Evolutionary conservation across 2,113 vertebrate species (phyloP).

Genomic region (Seriola quinqueradiata): DNA sequence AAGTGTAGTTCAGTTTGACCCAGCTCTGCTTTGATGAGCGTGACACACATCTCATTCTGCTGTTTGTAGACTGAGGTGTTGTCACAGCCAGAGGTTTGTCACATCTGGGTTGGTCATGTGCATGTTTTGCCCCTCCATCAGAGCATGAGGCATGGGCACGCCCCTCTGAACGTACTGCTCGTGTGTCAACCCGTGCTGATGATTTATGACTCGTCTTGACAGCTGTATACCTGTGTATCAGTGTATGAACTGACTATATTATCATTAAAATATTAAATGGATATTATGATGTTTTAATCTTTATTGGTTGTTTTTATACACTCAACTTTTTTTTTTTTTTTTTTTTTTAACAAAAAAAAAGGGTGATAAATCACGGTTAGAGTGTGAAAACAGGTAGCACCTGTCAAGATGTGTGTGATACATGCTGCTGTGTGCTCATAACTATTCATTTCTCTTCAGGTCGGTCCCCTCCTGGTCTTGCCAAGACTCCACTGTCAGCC

Average conservation of each 20-base stretch:
- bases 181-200: conserved; percentile 39
- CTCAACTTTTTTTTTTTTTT: neutral
- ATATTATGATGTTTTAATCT: neutral
- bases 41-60: conserved; percentile 17
- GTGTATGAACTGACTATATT: neutral
- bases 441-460: conserved; percentile 76
- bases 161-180: conserved; percentile 28
- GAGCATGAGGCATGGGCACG: conserved; percentile 77
- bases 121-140: conserved; percentile 68
- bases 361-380: neutral
- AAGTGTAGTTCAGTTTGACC: conserved; percentile 32
- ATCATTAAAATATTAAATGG: neutral
- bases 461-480: conserved; percentile 95
- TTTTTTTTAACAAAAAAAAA: neutral
- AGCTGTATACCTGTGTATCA: conserved; percentile 62
- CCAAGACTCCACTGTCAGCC: conserved; percentile 96
- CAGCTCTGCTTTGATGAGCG: conserved; percentile 41
- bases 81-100: conserved; percentile 10
- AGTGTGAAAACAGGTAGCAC: conserved; percentile 50
- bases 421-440: neutral
- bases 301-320: neutral
- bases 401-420: conserved; percentile 58
- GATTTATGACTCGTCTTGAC: conserved; percentile 53
- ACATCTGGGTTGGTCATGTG: conserved; percentile 43
- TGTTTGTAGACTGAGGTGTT: conserved; percentile 22